These are phyloP conservation scores for Hydrolagus affinis DNA, from an alignment of 2,113 vertebrate species.

Conservation along the genomic window DNA sequence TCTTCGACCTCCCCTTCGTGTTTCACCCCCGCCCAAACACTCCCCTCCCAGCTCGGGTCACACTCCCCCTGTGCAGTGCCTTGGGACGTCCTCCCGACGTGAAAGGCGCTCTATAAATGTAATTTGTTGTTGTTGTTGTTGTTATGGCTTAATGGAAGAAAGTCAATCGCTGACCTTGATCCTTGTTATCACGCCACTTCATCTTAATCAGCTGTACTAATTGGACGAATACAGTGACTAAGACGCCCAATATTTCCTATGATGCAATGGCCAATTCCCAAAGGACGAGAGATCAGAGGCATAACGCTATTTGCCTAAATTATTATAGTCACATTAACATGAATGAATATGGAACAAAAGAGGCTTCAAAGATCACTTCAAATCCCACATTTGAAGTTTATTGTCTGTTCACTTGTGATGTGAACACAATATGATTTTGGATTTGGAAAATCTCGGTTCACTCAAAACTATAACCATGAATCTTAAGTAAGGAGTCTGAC, in stretches of 20 bases:
- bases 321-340: not conserved
- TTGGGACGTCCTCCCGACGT: no score
- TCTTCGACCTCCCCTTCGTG: no score
- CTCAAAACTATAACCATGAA: no score
- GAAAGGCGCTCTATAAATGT: no score
- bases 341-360: no score
- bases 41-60: no score
- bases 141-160: not conserved
- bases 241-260: not conserved
- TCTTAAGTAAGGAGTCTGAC: no score
- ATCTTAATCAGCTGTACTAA: conserved; percentile 20
- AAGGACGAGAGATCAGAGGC: not conserved
- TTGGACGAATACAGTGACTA: not conserved
- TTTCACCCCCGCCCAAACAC: no score
- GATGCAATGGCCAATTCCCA: not conserved
- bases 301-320: not conserved
- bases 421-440: not conserved
- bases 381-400: not conserved
- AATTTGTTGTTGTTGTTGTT: no score
- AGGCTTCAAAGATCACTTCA: not conserved
- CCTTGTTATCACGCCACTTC: conserved; percentile 11
- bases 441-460: not conserved
- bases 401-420: not conserved
- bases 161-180: conserved; percentile 4
- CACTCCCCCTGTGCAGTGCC: no score